These are phyloP conservation scores for Otis tarda DNA, from an alignment of 2,113 vertebrate genomes.

Conservation along the genomic window DNA sequence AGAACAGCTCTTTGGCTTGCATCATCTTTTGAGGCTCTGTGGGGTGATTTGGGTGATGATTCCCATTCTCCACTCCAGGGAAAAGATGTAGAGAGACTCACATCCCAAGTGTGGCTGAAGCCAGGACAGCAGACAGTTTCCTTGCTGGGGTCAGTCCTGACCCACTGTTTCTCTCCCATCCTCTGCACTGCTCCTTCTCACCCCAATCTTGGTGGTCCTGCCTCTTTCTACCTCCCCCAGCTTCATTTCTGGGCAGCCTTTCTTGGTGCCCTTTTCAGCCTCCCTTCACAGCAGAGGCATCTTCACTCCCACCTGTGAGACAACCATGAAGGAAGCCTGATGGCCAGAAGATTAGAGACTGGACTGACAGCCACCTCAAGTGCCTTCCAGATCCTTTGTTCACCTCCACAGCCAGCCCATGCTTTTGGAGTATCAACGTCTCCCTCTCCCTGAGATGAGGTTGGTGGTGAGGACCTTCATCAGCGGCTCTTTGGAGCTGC, in stretches of 20 bases:
- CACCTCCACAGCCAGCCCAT: background rate
- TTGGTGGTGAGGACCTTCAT: background rate
- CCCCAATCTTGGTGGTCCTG: background rate
- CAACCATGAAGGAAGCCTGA: background rate
- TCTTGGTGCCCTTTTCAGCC: background rate
- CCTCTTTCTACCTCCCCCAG: background rate
- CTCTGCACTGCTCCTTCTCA: background rate
- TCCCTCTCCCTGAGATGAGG: background rate
- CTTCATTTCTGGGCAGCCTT: background rate
- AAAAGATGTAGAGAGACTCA: background rate
- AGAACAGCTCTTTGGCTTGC: background rate
- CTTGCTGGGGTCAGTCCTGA: background rate
- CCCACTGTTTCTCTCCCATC: background rate
- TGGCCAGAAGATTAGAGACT: background rate
- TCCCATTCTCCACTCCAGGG: background rate
- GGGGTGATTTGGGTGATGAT: background rate
- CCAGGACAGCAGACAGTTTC: background rate
- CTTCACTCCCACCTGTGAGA: background rate
- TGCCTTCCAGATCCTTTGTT: background rate
- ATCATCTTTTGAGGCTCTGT: background rate
- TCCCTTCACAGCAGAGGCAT: background rate
- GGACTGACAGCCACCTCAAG: background rate
- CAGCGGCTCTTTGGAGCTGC: rapidly evolving
- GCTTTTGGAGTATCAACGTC: background rate
- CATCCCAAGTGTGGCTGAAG: background rate